phyloP scores from a whole-genome alignment of 2,113 vertebrate genomes.

The Fulica atra region DNA sequence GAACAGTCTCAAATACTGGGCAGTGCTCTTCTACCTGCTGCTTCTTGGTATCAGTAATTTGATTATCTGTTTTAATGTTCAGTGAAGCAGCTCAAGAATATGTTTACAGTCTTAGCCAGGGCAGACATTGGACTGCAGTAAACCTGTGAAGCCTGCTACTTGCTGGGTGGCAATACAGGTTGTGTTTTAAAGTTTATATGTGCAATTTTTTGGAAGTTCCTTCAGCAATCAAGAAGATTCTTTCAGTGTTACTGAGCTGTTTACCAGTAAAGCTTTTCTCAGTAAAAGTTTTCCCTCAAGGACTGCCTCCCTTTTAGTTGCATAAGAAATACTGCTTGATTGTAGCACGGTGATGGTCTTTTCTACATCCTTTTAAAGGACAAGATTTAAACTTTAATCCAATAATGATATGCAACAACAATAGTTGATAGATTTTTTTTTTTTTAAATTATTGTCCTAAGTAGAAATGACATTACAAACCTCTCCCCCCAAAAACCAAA shows the following conservation, averaged over 20 bases:
- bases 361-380: background rate
- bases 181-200: background rate
- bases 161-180: background rate
- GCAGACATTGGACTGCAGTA: background rate
- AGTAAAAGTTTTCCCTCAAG: background rate
- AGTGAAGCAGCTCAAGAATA: background rate
- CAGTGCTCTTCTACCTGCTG: background rate
- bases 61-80: background rate
- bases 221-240: background rate
- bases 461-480: background rate
- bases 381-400: background rate
- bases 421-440: background rate
- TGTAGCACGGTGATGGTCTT: background rate
- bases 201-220: background rate
- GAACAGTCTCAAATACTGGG: background rate
- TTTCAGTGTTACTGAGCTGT: background rate
- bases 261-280: background rate
- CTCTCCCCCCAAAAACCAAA: no score
- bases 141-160: background rate
- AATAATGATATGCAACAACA: background rate
- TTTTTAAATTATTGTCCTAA: background rate
- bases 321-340: background rate
- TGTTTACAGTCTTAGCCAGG: background rate
- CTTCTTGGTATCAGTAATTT: background rate
- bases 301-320: background rate